These are phyloP conservation scores for Eriosoma lanigerum DNA, from an alignment of 1,140 invertebrate genomes.

Conservation along the genomic window DNA sequence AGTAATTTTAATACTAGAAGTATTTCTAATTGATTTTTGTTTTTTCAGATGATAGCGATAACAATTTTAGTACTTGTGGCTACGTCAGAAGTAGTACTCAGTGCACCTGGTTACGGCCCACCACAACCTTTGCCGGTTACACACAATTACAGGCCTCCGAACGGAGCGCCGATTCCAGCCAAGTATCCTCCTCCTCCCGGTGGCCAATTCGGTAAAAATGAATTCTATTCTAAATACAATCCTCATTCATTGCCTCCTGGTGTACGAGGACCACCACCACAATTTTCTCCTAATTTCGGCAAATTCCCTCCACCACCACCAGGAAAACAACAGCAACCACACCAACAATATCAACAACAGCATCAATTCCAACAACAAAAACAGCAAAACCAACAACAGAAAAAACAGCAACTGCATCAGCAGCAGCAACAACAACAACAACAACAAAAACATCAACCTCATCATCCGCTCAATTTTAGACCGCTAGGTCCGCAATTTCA, in stretches of 20 bases:
- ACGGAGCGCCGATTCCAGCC: slow-evolving; percentile 13
- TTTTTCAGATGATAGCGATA: slow-evolving; percentile 27
- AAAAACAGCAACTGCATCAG: not conserved
- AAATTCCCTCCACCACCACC: not conserved
- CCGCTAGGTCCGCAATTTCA: not conserved
- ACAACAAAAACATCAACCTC: not conserved
- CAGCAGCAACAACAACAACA: not conserved
- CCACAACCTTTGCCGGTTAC: not conserved
- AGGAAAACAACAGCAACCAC: not conserved
- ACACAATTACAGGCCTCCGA: not conserved
- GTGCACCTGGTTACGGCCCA: slow-evolving; percentile 26
- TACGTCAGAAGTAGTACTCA: not conserved
- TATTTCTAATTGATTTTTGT: too few species aligned
- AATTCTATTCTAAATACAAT: slow-evolving; percentile 30
- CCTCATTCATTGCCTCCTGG: slow-evolving; percentile 20
- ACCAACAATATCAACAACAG: not conserved
- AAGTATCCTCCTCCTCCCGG: slow-evolving; percentile 3
- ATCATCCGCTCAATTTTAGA: not conserved
- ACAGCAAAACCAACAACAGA: not conserved
- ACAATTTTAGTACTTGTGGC: not conserved
- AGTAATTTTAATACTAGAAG: too few species aligned
- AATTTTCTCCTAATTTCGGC: not conserved
- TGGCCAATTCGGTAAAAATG: slow-evolving; percentile 1
- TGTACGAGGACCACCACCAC: not conserved
- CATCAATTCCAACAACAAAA: not conserved